Evolutionary conservation across 2,797 vertebrate species (phyloP).

Genomic region (Nannoperca australis): DNA sequence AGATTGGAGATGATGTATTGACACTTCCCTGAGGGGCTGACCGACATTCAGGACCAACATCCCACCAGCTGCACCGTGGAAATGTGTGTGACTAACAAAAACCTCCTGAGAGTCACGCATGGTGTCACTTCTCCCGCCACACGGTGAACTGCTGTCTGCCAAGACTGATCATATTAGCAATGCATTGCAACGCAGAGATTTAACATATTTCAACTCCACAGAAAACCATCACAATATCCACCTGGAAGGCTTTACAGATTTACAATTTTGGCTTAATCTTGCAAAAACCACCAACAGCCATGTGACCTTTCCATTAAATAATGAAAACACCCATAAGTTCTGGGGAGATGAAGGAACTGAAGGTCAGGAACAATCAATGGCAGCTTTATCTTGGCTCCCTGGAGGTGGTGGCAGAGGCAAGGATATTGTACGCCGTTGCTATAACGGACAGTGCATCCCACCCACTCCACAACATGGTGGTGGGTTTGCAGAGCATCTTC

Average conservation of each 20-base stretch:
- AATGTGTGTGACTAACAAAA: constrained; percentile 79
- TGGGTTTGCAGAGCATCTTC: no score
- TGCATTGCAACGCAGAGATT: constrained; percentile 48
- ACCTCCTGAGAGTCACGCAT: constrained; percentile 82
- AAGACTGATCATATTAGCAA: constrained; percentile 69
- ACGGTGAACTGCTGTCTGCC: constrained; percentile 8
- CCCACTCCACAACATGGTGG: no score
- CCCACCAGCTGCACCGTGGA: constrained; percentile 11
- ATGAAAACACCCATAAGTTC: background rate
- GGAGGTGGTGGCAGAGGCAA: no score
- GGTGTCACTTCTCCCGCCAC: background rate
- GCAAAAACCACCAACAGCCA: background rate
- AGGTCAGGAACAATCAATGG: background rate
- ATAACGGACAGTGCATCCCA: no score
- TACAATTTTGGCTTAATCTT: background rate
- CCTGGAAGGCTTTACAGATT: background rate
- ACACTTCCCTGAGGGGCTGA: background rate
- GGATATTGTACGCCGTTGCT: no score
- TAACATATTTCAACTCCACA: background rate
- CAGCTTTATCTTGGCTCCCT: no score
- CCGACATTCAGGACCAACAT: background rate
- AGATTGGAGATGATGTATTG: background rate
- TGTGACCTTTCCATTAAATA: no score
- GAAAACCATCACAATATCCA: background rate
- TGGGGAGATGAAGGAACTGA: background rate